Percentiles rank a stretch among this genome's conserved stretches.
Conservation (phyloP, 1,140 invertebrate genomes). For the Zaprionus lachaisei region DNA sequence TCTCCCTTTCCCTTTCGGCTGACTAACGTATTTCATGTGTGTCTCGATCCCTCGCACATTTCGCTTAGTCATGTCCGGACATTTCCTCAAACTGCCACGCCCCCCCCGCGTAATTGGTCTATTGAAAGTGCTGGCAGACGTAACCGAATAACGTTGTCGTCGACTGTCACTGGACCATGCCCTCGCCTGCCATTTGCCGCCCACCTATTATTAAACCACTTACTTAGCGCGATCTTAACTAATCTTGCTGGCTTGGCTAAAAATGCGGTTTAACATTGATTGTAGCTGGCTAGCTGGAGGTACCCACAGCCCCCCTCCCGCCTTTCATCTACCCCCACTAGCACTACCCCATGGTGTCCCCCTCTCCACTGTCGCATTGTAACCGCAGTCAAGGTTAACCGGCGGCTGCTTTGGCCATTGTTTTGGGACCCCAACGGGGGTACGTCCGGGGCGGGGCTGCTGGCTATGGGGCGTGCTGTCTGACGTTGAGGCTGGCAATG, state of each 20-base stretch:
- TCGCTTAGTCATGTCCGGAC: neutral
- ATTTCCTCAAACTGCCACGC: neutral
- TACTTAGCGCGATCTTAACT: slow-evolving; percentile 35
- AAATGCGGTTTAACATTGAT: slow-evolving; percentile 59
- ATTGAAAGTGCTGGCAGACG: neutral
- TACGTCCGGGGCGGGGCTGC: neutral
- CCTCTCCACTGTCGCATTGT: slow-evolving; percentile 28
- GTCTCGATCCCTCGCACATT: neutral
- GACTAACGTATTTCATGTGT: neutral
- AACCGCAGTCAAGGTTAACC: slow-evolving; percentile 67
- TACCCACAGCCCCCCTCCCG: neutral
- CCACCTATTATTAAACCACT: slow-evolving; percentile 2
- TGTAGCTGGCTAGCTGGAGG: neutral
- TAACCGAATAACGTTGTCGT: neutral
- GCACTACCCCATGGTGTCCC: neutral
- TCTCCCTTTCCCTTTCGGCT: neutral
- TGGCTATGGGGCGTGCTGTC: neutral
- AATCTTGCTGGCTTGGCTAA: slow-evolving; percentile 49
- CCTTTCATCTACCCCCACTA: too few relatives aligned
- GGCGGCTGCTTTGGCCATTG: slow-evolving; percentile 41
- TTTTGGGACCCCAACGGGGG: neutral
- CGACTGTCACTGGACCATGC: slow-evolving; percentile 52
- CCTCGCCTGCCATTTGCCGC: neutral
- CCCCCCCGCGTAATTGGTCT: neutral
- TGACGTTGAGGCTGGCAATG: slow-evolving; percentile 22